Base-by-base conservation (phyloP, 2,113 vertebrate species). In the Hippocampus abdominalis region DNA sequence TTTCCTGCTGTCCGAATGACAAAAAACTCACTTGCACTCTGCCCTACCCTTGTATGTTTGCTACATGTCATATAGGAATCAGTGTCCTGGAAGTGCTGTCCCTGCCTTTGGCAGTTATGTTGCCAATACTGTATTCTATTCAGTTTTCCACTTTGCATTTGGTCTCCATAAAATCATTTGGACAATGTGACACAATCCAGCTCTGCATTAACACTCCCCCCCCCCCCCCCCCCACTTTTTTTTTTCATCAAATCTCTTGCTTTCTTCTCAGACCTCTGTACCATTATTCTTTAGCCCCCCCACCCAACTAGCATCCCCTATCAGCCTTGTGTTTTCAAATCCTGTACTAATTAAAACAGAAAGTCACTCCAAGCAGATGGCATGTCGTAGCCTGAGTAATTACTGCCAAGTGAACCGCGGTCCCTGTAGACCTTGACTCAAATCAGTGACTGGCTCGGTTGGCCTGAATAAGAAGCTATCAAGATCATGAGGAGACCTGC, bases 361-460 rank as follows among this genome's bases (percentile, higher is more conserved):
- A 82, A 78, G 78, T 83, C 79, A 75, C 74, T 79, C 72, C 60
- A 76, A 84, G 76, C 89, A 90, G 86, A 90, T 89, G 87, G 88
- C 79, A 70, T 27, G 72, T 79, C 68, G 71, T 75, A 75, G 82
- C 75, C 71, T 74, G 77, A 77, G 86, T 81, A 78, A 82, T 87
- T 85, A 83, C 84, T 83, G 79, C 80, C 79, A 75, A 82, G 80
- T 70, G 85, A 89, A 85, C 82, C 81, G 59, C 72, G 66, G 70
- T 82, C 85, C 77, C 83, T 39, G 56, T 63, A 78, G 82, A 86
- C 81, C 81, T 78, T 60, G 11, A 74, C 53, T 80, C 74, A 83
- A 72, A 77, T 74, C 57, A 81, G 70, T 32, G 36, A 69, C 29
- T 44, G 60, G 73, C 68, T 77, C 70, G 46, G 71, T 68, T 75